Base-by-base conservation (phyloP, 2,888 invertebrate genomes). In the Orchesellides sinensis region DNA sequence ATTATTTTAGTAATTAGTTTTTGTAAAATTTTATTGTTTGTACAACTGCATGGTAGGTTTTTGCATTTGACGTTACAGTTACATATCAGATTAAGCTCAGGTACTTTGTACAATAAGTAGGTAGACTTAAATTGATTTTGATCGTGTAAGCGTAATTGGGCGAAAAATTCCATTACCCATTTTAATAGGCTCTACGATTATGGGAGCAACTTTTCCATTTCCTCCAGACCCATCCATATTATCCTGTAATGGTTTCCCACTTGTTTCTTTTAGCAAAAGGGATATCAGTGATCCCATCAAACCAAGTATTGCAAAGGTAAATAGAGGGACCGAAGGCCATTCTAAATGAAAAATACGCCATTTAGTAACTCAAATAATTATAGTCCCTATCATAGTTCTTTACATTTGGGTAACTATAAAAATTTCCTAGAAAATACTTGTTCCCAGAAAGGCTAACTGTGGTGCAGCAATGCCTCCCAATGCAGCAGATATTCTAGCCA, bases 171-270 rank as follows among this genome's bases (percentile, higher is more conserved):
- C 68, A n/a, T n/a, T 29, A 23, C n/a, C 45, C 17, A 54, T 52
- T 45, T 40, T 35, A n/a, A n/a, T n/a, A n/a, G n/a, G n/a, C n/a
- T n/a, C n/a, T n/a, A n/a, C n/a, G 21, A 40, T 40, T 1, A 25
- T 23, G 12, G 83, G 85, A 2, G 23, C 75, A n/a, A 84, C 81
- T 56, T 77, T 66, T 21, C 63, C 83, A 21, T 65, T 79, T 40
- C 40, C 52, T 25, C 6, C 5, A 17, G 29, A 32, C 47, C 5
- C 61, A 59, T 69, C 47, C 6, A 83, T 56, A 14, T 74, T 59
- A 25, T 86, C 86, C 59, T 86, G 69, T 17, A 86, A 40, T 2
- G 86, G 86, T n/a, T 72, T 75, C 12, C 86, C 86, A 56, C 77
- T 73, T 10, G 86, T 86, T 59, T 86, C 86, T 32, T 35, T 81